Conservation (phyloP, 35 echinoderm and acorn worm species). For the Eucidaris tribuloides region DNA sequence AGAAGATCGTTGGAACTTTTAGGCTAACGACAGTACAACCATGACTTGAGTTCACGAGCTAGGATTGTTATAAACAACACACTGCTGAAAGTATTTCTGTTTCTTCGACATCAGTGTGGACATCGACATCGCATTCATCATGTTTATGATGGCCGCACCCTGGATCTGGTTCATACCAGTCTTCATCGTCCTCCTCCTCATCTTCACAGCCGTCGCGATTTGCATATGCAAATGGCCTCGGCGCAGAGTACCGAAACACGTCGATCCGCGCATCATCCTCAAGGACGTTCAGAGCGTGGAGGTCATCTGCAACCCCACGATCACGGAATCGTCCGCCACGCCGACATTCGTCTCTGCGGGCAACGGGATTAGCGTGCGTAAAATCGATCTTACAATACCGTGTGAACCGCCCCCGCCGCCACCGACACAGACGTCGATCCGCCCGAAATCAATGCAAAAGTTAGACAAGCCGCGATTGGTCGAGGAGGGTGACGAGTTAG, state of each 20-base stretch:
- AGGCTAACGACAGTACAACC: too few relatives aligned
- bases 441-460: neutral
- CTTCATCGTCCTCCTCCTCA: constrained; percentile 36
- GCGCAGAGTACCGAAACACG: neutral
- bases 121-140: too few relatives aligned
- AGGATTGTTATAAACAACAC: too few relatives aligned
- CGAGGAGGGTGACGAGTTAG: neutral
- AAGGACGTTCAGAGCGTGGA: constrained; percentile 32
- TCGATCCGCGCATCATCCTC: constrained; percentile 35
- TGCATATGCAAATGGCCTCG: constrained; percentile 49
- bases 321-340: neutral
- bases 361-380: neutral
- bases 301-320: constrained; percentile 44
- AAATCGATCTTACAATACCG: constrained; percentile 12
- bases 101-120: too few relatives aligned
- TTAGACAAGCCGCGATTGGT: neutral
- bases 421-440: too few relatives aligned
- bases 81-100: too few relatives aligned
- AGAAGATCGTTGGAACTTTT: too few relatives aligned
- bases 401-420: neutral
- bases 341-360: neutral
- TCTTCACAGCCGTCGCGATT: constrained; percentile 4
- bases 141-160: neutral
- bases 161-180: constrained; percentile 56
- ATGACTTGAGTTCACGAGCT: too few relatives aligned